Conservation (phyloP, 1,140 invertebrate genomes). For the Trachelipus rathkii region DNA sequence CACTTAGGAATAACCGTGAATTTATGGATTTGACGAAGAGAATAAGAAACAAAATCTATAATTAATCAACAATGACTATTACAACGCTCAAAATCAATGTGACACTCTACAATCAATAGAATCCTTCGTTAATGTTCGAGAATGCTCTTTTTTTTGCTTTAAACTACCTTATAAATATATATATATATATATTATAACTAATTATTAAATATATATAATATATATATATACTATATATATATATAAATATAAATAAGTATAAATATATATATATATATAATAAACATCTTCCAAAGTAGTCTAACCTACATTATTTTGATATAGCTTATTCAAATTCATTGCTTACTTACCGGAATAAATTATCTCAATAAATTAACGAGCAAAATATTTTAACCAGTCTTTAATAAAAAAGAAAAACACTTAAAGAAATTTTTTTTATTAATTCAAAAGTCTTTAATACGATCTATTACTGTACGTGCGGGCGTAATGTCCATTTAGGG, state of each 20-base stretch:
- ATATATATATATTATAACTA: constrained; percentile 13
- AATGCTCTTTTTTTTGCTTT: not conserved
- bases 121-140: not conserved
- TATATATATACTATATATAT: constrained; percentile 15
- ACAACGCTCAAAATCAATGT: not conserved
- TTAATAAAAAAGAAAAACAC: too few relatives aligned
- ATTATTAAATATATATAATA: constrained; percentile 13
- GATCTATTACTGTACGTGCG: too few relatives aligned
- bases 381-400: too few relatives aligned
- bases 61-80: not conserved
- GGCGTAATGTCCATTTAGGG: too few relatives aligned
- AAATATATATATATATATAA: constrained; percentile 8
- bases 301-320: too few relatives aligned
- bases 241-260: not conserved
- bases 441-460: too few relatives aligned
- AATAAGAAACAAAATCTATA: not conserved
- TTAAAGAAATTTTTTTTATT: too few relatives aligned
- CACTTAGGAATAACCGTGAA: not conserved
- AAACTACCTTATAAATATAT: not conserved
- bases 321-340: too few relatives aligned
- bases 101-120: not conserved
- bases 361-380: too few relatives aligned
- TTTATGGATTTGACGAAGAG: not conserved
- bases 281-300: too few relatives aligned
- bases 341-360: too few relatives aligned